These are phyloP conservation scores for Hippoglossus hippoglossus DNA, from an alignment of 2,797 vertebrate genomes.

Conservation along the genomic window DNA sequence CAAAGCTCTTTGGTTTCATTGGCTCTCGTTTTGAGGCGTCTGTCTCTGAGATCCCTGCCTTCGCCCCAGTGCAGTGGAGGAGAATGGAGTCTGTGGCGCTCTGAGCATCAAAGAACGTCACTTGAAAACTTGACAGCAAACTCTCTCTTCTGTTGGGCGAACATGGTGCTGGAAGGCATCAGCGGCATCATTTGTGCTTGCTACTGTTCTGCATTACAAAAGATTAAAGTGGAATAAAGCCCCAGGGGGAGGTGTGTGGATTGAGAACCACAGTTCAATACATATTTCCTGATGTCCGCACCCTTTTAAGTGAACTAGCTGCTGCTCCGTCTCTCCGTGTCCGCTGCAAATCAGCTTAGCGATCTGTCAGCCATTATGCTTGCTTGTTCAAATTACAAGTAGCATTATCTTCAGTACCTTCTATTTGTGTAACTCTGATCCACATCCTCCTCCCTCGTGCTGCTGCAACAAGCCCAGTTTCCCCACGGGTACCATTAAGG, in stretches of 20 bases:
- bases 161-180: neutral
- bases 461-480: slow-evolving; percentile 25
- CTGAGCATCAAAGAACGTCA: neutral
- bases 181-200: neutral
- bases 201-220: neutral
- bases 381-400: slow-evolving; percentile 27
- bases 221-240: slow-evolving; percentile 5
- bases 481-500: slow-evolving; percentile 53
- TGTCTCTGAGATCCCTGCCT: neutral
- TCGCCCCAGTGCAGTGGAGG: neutral
- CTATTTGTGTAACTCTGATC: slow-evolving; percentile 45
- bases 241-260: neutral
- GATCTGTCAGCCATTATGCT: slow-evolving; percentile 22
- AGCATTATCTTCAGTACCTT: slow-evolving; percentile 30
- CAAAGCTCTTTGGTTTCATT: neutral
- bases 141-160: neutral
- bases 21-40: neutral
- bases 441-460: slow-evolving; percentile 1
- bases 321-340: neutral
- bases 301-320: slow-evolving; percentile 11
- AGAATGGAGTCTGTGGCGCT: neutral
- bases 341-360: slow-evolving; percentile 5
- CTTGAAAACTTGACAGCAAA: neutral
- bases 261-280: neutral
- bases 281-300: no score